phyloP scores from a whole-genome alignment of 2,888 invertebrate genomes.

The Arrhopalites spinosus region DNA sequence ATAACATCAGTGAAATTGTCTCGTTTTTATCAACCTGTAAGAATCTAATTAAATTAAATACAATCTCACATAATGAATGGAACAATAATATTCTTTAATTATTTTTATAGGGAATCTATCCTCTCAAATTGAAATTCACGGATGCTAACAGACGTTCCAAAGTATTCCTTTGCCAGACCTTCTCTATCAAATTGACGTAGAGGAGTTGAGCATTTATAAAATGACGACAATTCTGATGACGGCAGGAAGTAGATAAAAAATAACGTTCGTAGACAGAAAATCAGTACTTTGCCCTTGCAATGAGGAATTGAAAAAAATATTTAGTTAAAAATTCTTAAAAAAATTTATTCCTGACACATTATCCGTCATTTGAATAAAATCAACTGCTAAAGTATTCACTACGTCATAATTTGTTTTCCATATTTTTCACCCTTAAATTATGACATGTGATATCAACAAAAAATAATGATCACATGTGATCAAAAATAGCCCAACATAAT shows the following conservation, averaged over 20 bases:
- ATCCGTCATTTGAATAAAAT: too few species aligned
- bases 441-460: too few species aligned
- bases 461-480: too few species aligned
- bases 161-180: constrained; percentile 19
- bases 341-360: too few species aligned
- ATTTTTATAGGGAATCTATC: constrained; percentile 15
- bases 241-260: too few species aligned
- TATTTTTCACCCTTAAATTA: too few species aligned
- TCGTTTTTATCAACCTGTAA: constrained; percentile 21
- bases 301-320: background rate
- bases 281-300: background rate
- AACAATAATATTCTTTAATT: too few species aligned
- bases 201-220: background rate
- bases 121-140: constrained; percentile 10
- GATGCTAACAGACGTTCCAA: background rate
- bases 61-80: background rate
- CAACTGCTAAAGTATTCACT: too few species aligned
- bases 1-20: background rate
- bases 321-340: too few species aligned
- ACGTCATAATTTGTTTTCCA: too few species aligned
- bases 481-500: too few species aligned
- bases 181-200: background rate
- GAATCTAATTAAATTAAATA: background rate
- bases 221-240: too few species aligned
- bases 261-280: background rate